Base-by-base conservation (phyloP, 1,140 invertebrate genomes). In the Sycobia sp. region DNA sequence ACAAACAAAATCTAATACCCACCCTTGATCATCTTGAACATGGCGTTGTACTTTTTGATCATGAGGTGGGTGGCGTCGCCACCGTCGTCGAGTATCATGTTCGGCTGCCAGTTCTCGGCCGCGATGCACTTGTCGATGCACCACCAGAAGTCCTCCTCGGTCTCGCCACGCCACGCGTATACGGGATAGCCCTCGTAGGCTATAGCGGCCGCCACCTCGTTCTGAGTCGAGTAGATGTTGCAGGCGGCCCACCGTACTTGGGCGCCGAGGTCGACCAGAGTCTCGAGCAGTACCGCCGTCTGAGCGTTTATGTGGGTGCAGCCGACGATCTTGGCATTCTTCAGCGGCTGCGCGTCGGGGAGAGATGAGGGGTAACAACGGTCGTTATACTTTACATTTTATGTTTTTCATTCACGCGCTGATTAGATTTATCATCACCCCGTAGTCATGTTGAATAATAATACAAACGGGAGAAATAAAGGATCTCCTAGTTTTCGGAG, bases 121-220 rank as follows among this genome's bases (percentile, higher is more conserved):
- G 91, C 91, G 27, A 98, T 90, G 79, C 93, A 95, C 73, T 92
- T 92, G 79, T 98, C 95, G 64, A 98, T 98, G 73, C 95, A 97
- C 96, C 96, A 98, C 96, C 96, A 98, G 82, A 98, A 98, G 76
- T 98, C 96, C 75, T 97, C 96, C 77, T 98, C 96, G 4, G 92
- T 94, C 82, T 98, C 95, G 1, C 94, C 94, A 50, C 95, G 89
- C 96, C 96, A 98, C 3, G 96, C 94, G 83, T 95, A 98, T 56
- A 98, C 88, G 8, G 94, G 87, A 75, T 90, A 92, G 13, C 92
- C 91, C 51, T 91, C 90, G 80, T 97, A 91, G 1, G 96, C 96
- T 59, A 99, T 77, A 0, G 96, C 95, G n/a, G 96, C 95, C 4
- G 95, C 95, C 1, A 98, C 96, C 84, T 98, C 95, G 83, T 98